A percentile compares a stretch with the other conserved stretches of the same genome.
phyloP scores from a whole-genome alignment of 2,888 invertebrate genomes.

The Eudasyphora cyanicolor region DNA sequence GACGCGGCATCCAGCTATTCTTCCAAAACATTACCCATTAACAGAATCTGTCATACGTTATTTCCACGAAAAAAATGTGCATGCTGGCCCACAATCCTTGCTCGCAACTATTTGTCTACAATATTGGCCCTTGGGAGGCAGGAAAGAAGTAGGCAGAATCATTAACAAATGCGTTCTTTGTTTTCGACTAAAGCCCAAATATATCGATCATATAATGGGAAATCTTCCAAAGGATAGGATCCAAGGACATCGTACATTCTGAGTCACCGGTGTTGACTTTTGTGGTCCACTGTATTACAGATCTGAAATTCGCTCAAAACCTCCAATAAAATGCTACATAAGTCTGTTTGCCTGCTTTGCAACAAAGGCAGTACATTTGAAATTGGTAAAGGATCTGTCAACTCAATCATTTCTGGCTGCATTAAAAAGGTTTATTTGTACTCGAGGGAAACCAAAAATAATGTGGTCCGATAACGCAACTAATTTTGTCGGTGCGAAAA shows the following conservation, averaged over 20 bases:
- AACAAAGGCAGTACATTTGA: slow-evolving; percentile 57
- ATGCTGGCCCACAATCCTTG: slow-evolving; percentile 59
- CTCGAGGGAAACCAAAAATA: slow-evolving; percentile 12
- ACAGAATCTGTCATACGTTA: slow-evolving; percentile 3
- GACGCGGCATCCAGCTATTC: background rate
- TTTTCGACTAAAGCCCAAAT: background rate
- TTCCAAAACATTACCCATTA: slow-evolving; percentile 12
- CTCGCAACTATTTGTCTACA: slow-evolving; percentile 59
- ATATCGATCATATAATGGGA: background rate
- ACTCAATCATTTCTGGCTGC: slow-evolving; percentile 34
- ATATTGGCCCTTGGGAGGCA: slow-evolving; percentile 65
- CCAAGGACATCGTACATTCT: slow-evolving; percentile 28
- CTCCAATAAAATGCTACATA: slow-evolving; percentile 41
- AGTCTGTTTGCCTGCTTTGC: slow-evolving; percentile 56
- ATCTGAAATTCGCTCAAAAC: slow-evolving; percentile 36
- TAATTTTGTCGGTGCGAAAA: slow-evolving; percentile 53
- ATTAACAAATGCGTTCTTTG: slow-evolving; percentile 39
- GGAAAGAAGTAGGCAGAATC: slow-evolving; percentile 53
- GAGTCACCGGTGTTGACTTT: slow-evolving; percentile 50
- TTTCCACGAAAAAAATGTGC: slow-evolving; percentile 57
- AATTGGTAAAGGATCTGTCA: slow-evolving; percentile 49
- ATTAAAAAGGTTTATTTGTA: slow-evolving; percentile 32
- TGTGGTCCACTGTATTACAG: slow-evolving; percentile 58
- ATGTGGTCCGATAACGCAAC: slow-evolving; percentile 59
- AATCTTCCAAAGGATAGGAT: slow-evolving; percentile 21